Evolutionary conservation across 2,797 vertebrate genomes (phyloP).

Genomic region (Hemibagrus guttatus): DNA sequence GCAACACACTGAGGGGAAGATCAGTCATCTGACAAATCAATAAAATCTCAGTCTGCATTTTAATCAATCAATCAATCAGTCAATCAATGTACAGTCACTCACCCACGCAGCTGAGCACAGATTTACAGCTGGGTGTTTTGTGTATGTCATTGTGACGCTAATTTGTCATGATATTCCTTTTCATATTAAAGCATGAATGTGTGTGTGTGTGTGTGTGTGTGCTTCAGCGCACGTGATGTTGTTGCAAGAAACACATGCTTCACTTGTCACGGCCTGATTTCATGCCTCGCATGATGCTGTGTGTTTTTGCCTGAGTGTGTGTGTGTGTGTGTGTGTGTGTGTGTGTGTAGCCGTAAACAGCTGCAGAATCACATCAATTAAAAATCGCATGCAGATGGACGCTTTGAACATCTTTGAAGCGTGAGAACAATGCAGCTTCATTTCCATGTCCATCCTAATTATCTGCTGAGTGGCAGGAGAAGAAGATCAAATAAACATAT

Average conservation of each 20-base stretch:
- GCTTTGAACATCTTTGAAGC: conserved; percentile 15
- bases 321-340: conserved; percentile 9
- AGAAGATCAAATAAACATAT: conserved; percentile 8
- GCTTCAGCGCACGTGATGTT: background rate
- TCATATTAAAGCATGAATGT: background rate
- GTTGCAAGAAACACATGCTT: conserved; percentile 17
- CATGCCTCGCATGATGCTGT: conserved; percentile 50
- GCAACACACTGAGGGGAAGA: conserved; percentile 20
- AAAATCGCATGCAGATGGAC: background rate
- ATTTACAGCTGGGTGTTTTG: background rate
- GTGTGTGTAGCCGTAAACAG: background rate
- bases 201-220: background rate
- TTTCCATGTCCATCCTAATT: conserved; percentile 33
- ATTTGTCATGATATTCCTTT: background rate
- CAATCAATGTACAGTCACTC: too few species aligned
- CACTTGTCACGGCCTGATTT: conserved; percentile 52
- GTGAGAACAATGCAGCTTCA: conserved; percentile 35
- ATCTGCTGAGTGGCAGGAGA: background rate
- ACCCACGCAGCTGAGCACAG: background rate
- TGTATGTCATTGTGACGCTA: background rate
- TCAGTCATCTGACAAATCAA: background rate
- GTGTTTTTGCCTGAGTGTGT: background rate
- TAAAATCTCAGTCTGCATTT: background rate
- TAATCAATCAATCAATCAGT: too few species aligned
- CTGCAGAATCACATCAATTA: conserved; percentile 25